phyloP scores from a whole-genome alignment of 2,113 vertebrate species.

The Rhea americana region DNA sequence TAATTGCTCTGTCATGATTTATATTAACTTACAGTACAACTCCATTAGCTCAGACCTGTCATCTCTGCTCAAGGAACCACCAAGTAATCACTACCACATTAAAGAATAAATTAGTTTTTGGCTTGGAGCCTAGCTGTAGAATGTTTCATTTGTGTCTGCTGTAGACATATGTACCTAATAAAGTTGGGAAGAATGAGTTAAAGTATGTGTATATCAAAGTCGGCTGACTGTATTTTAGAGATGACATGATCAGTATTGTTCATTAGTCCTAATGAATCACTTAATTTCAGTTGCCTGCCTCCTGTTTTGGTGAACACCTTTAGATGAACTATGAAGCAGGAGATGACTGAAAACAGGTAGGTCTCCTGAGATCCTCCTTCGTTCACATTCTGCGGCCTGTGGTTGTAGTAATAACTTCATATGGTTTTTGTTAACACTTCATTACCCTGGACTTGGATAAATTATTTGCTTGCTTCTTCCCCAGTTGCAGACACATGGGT shows the following conservation, averaged over 20 bases:
- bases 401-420: conserved; percentile 82
- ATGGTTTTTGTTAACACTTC: conserved; percentile 86
- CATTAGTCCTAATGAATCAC: conserved; percentile 77
- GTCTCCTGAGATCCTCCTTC: conserved; percentile 70
- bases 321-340: conserved; percentile 63
- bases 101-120: conserved; percentile 87
- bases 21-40: conserved; percentile 88
- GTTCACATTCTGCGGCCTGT: conserved; percentile 74
- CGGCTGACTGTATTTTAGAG: conserved; percentile 68
- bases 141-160: conserved; percentile 83
- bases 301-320: conserved; percentile 71
- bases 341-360: conserved; percentile 67
- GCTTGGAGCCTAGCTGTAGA: conserved; percentile 81
- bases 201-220: conserved; percentile 75
- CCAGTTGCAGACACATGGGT: conserved; percentile 70
- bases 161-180: conserved; percentile 86
- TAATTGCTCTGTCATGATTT: conserved; percentile 89
- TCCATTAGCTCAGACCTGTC: conserved; percentile 87
- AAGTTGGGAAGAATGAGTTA: conserved; percentile 83
- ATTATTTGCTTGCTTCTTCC: conserved; percentile 77
- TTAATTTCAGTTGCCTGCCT: conserved; percentile 64
- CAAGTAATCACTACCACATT: conserved; percentile 87
- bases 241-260: conserved; percentile 72
- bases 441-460: conserved; percentile 83
- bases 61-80: conserved; percentile 84